A percentile compares a stretch with the other conserved stretches of the same genome.
phyloP scores from a whole-genome alignment of 2,113 vertebrate species.

The Eonycteris spelaea region DNA sequence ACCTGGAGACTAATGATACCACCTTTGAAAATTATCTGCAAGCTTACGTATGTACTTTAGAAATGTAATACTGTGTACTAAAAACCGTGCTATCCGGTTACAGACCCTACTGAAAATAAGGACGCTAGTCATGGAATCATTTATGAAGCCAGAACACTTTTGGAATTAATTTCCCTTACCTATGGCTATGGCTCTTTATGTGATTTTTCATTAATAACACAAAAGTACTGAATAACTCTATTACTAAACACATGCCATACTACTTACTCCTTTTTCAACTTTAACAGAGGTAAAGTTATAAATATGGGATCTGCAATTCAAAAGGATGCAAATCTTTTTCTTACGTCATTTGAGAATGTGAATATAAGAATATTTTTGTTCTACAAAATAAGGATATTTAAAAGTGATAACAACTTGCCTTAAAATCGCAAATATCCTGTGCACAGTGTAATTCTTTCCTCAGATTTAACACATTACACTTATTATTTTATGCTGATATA shows the following conservation, averaged over 20 bases:
- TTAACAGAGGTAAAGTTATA: neutral
- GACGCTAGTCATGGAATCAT: neutral
- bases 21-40: neutral
- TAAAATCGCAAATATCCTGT: neutral
- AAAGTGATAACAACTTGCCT: neutral
- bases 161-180: neutral
- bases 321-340: neutral
- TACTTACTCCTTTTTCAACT: neutral
- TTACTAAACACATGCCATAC: neutral
- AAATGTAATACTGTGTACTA: constrained; percentile 7
- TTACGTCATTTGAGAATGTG: neutral
- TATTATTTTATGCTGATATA: neutral
- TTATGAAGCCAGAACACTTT: constrained; percentile 1
- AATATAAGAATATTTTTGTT: neutral
- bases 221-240: neutral
- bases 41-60: neutral
- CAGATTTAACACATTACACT: neutral
- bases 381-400: neutral
- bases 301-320: neutral
- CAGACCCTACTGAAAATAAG: constrained; percentile 12
- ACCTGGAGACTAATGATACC: neutral
- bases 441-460: neutral
- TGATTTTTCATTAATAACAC: neutral
- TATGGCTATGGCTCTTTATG: neutral
- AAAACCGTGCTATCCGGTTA: constrained; percentile 13